Conservation (phyloP, 2,888 invertebrate genomes). For the Bhutanitis thaidina region DNA sequence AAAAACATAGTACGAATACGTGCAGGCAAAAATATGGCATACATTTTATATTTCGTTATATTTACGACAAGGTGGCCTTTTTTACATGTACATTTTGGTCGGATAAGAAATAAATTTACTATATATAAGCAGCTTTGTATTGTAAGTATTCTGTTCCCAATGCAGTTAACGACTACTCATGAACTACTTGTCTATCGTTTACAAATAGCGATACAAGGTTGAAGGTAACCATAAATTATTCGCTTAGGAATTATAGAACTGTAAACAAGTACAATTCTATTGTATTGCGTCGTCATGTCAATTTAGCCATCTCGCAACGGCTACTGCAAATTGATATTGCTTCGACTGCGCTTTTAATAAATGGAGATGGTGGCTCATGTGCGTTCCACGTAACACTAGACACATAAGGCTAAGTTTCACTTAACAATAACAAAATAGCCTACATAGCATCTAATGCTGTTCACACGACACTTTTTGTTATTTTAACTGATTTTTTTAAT, state of each 20-base stretch:
- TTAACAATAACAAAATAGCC: constrained; percentile 8
- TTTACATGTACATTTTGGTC: too few relatives aligned
- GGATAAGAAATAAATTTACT: too few relatives aligned
- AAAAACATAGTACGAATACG: too few relatives aligned
- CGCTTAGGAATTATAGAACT: constrained; percentile 38
- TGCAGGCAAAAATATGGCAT: too few relatives aligned
- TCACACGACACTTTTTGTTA: background rate
- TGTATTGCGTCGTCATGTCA: constrained; percentile 52
- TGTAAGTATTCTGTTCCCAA: too few relatives aligned
- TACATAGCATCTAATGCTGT: background rate
- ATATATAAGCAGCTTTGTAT: too few relatives aligned
- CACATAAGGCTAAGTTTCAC: constrained; percentile 9
- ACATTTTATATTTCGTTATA: too few relatives aligned
- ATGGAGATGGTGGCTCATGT: constrained; percentile 36
- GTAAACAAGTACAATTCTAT: constrained; percentile 33
- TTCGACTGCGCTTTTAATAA: constrained; percentile 51
- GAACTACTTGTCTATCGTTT: background rate
- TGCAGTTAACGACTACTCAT: background rate
- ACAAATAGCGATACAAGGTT: constrained; percentile 20
- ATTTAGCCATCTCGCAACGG: constrained; percentile 47
- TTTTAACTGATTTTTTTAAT: too few relatives aligned
- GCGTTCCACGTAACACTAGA: constrained; percentile 30
- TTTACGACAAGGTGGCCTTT: too few relatives aligned
- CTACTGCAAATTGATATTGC: constrained; percentile 60
- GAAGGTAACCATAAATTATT: constrained; percentile 32